Evolutionary conservation across 2,797 vertebrate species (phyloP), one percentile per base, ranked within the genome.

Genomic region (Corythornis leucogaster): DNA sequence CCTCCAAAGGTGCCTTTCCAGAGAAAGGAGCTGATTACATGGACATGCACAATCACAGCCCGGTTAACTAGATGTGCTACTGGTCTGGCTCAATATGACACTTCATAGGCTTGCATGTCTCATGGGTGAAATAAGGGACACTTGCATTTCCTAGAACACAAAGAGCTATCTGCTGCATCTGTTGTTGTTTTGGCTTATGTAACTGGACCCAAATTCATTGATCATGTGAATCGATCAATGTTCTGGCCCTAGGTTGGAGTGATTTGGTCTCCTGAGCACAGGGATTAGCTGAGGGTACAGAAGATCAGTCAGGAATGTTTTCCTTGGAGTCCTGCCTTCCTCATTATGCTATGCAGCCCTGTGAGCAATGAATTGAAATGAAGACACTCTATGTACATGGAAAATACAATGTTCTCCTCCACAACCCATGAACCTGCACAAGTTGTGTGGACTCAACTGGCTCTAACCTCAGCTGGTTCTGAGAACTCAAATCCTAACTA

Each of bases 271-370:
- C 50, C 38, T 59, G 73, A 77, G 53, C 69, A 78, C n/a, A 61
- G 30, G 62, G 61, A 85, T 82, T 80, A 74, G 45, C 57, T 83
- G 40, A 38, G 43, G 58, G 10, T 80, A 81, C 53, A 31, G 68
- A 10, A 31, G 30, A 64, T 87, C 64, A 63, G 40, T 67, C 75
- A 66, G 77, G 17, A 46, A 54, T 85, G 54, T 78, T 93, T 80
- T 89, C 50, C 80, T 92, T 94, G 77, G 76, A 87, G 51, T 40
- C 13, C 31, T 92, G 93, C 82, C 89, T 80, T 85, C 30, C 42
- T 83, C 77, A 75, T 63, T 50, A 63, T 30, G 48, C n/a, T 74
- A 40, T 81, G 42, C 64, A 89, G 73, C 57, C 62, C 50, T 45
- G 30, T 84, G 51, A 45, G 91, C 69, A 85, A 80, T 57, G 73